A percentile compares a stretch with the other conserved stretches of the same genome.
These are phyloP conservation scores for Hoplodrina ambigua DNA, from an alignment of 2,888 invertebrate species.

Conservation along the genomic window DNA sequence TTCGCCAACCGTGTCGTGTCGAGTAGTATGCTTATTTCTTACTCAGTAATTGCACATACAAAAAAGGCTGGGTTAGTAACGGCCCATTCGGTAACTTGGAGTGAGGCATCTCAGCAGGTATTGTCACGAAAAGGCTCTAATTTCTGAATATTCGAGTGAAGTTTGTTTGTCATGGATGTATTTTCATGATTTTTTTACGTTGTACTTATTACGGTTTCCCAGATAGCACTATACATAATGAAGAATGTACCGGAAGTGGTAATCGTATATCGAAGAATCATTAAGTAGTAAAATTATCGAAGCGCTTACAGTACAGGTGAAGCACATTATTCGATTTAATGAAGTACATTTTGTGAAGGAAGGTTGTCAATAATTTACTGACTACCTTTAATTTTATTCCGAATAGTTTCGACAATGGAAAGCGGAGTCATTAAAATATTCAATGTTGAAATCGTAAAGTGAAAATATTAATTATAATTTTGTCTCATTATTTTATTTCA, in stretches of 20 bases:
- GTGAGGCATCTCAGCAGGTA: neutral
- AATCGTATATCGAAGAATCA: slow-evolving; percentile 41
- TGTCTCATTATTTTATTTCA: neutral
- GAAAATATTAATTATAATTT: slow-evolving; percentile 18
- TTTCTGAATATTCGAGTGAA: slow-evolving; percentile 27
- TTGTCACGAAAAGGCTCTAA: slow-evolving; percentile 21
- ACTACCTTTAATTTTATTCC: slow-evolving; percentile 22
- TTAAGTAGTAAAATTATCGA: slow-evolving; percentile 38
- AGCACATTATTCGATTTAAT: slow-evolving; percentile 30
- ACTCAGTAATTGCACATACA: slow-evolving; percentile 15
- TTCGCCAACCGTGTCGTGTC: no score
- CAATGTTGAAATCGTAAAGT: slow-evolving; percentile 4
- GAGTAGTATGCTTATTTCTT: neutral
- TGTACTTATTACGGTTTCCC: slow-evolving; percentile 28
- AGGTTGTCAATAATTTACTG: slow-evolving; percentile 29
- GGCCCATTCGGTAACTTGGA: slow-evolving; percentile 10
- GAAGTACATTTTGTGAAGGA: slow-evolving; percentile 21
- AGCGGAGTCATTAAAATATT: slow-evolving; percentile 27
- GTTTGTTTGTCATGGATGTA: slow-evolving; percentile 14
- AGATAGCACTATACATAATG: slow-evolving; percentile 27
- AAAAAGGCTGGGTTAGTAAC: slow-evolving; percentile 7
- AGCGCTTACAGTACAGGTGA: slow-evolving; percentile 32
- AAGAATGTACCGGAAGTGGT: slow-evolving; percentile 43
- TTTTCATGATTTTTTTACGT: slow-evolving; percentile 25
- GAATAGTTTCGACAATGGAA: slow-evolving; percentile 28